Conservation (phyloP, 64 coral and sea anemone species). For the Dendrophyllia cribrosa region DNA sequence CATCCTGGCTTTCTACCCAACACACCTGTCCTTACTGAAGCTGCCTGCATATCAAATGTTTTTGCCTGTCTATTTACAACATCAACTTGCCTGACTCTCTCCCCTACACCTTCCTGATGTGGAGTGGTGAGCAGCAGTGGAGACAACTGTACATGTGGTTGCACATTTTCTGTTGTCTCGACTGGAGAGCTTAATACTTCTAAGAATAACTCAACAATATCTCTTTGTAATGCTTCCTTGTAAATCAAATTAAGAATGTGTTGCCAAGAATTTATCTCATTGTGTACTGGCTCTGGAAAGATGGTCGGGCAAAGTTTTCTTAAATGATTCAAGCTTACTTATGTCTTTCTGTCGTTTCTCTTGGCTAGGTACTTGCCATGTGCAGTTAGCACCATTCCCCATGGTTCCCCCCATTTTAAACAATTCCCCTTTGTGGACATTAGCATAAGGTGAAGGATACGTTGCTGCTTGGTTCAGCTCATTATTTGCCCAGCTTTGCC, state of each 20-base stretch:
- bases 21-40: neutral
- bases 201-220: constrained; percentile 28
- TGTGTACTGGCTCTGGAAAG: constrained; percentile 60
- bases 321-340: neutral
- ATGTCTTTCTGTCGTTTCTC: neutral
- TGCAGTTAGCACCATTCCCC: neutral
- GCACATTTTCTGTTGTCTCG: neutral
- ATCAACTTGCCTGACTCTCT: constrained; percentile 2
- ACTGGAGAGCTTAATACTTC: constrained; percentile 22
- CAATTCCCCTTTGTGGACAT: constrained; percentile 43
- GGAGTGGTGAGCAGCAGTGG: neutral
- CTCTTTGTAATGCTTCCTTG: constrained; percentile 50
- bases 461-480: neutral
- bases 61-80: constrained; percentile 22
- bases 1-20: constrained; percentile 30
- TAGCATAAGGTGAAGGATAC: constrained; percentile 64
- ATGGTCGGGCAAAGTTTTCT: neutral
- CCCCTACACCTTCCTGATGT: neutral
- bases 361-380: neutral
- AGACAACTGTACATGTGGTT: neutral
- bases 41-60: constrained; percentile 23
- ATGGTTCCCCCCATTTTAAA: constrained; percentile 14
- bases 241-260: constrained; percentile 23
- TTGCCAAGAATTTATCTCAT: constrained; percentile 68
- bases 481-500: neutral